These are phyloP conservation scores for Tricholaema leucomelas DNA, from an alignment of 2,113 vertebrate species.

Conservation along the genomic window DNA sequence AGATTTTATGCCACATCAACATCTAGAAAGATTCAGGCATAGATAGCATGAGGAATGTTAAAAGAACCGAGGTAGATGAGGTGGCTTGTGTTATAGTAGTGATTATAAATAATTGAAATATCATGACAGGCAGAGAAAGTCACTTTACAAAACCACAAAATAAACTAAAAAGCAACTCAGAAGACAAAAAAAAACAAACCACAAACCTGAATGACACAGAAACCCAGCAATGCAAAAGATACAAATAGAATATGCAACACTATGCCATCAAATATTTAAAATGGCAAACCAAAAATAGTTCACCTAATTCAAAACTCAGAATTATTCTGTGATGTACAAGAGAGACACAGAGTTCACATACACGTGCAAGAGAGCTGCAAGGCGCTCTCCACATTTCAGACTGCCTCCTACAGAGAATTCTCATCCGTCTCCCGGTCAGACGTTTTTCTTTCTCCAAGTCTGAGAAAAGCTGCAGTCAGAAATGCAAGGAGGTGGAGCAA, in stretches of 20 bases:
- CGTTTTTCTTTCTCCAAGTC: neutral
- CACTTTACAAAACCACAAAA: neutral
- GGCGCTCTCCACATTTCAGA: neutral
- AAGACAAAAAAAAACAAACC: neutral
- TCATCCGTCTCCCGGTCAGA: neutral
- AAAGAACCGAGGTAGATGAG: neutral
- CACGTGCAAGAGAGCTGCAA: neutral
- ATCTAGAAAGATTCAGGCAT: neutral
- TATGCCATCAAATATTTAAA: slow-evolving; percentile 7
- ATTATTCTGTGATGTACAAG: neutral
- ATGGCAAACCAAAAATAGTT: neutral
- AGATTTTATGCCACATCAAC: neutral
- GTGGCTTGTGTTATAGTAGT: neutral
- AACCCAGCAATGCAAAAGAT: neutral
- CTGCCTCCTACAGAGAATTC: neutral
- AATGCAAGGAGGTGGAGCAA: neutral
- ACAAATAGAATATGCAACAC: neutral
- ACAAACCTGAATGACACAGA: neutral
- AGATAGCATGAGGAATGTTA: neutral
- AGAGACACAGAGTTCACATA: neutral
- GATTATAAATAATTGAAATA: slow-evolving; percentile 14
- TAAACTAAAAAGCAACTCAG: neutral
- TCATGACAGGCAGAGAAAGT: neutral
- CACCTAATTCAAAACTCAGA: neutral
- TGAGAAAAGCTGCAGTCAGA: neutral